These are phyloP conservation scores for Mohoua ochrocephala DNA, from an alignment of 2,113 vertebrate genomes.

Conservation along the genomic window DNA sequence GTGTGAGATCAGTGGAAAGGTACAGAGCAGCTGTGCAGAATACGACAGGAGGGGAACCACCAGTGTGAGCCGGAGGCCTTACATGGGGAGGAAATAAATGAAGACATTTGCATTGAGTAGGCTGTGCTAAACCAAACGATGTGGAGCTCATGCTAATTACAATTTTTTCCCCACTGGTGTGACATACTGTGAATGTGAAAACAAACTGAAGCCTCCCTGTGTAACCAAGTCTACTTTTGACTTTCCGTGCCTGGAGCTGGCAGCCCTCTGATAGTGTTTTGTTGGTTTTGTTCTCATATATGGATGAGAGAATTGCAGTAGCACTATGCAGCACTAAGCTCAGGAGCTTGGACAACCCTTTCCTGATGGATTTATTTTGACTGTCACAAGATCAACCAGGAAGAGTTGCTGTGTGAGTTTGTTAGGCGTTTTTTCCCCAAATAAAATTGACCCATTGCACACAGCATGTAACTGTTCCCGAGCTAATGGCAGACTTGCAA, in stretches of 20 bases:
- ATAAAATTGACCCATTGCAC: neutral
- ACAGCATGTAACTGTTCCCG: neutral
- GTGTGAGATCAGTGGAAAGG: neutral
- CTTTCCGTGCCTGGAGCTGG: neutral
- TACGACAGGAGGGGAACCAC: neutral
- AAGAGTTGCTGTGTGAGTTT: rapidly evolving
- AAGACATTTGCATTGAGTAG: neutral
- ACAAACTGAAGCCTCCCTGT: neutral
- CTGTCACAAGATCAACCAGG: neutral
- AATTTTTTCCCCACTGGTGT: neutral
- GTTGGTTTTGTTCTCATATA: neutral
- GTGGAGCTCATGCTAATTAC: neutral
- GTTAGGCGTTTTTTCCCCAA: neutral
- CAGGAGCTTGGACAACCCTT: neutral
- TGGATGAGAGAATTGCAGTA: neutral
- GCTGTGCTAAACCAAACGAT: neutral
- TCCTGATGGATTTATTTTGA: neutral
- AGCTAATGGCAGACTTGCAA: neutral
- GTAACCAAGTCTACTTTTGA: neutral
- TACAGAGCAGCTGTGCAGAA: neutral
- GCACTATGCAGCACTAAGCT: neutral
- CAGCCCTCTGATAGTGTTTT: neutral
- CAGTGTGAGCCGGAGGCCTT: neutral
- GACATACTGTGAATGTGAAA: neutral
- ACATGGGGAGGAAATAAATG: neutral